phyloP scores from a whole-genome alignment of 1,140 invertebrate genomes.

The Scaptodrosophila lebanonensis region DNA sequence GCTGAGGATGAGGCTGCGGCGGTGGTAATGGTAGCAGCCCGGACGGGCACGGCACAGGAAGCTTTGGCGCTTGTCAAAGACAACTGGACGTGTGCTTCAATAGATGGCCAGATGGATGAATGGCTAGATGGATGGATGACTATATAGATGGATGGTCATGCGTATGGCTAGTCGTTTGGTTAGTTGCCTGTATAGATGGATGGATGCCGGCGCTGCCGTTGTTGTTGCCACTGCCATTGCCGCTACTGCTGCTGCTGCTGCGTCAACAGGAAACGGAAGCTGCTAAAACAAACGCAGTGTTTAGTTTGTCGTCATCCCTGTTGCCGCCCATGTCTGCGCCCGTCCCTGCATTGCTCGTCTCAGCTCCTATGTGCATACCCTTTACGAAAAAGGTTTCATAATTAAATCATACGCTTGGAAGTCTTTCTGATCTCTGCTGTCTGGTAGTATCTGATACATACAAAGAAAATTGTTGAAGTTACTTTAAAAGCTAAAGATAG shows the following conservation, averaged over 20 bases:
- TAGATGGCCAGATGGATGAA: constrained; percentile 44
- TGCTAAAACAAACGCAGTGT: constrained; percentile 72
- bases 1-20: neutral
- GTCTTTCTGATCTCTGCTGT: no score
- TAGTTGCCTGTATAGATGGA: constrained; percentile 38
- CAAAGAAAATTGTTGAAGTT: no score
- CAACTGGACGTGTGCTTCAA: constrained; percentile 52
- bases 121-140: constrained; percentile 28
- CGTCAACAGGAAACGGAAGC: constrained; percentile 66
- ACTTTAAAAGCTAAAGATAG: no score
- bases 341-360: constrained; percentile 2
- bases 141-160: constrained; percentile 64
- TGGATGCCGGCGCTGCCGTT: constrained; percentile 33
- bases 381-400: no score
- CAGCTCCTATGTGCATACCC: constrained; percentile 1
- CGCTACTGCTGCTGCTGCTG: neutral
- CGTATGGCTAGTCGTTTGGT: constrained; percentile 66
- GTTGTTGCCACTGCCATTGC: constrained; percentile 3
- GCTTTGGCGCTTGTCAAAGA: constrained; percentile 66
- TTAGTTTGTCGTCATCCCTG: constrained; percentile 53
- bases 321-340: neutral
- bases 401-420: no score
- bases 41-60: constrained; percentile 36
- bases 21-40: constrained; percentile 2
- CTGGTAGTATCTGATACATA: no score